Evolutionary conservation across 2,113 vertebrate genomes (phyloP), one percentile per base, ranked within the genome.

Genomic region (Clupea harengus): DNA sequence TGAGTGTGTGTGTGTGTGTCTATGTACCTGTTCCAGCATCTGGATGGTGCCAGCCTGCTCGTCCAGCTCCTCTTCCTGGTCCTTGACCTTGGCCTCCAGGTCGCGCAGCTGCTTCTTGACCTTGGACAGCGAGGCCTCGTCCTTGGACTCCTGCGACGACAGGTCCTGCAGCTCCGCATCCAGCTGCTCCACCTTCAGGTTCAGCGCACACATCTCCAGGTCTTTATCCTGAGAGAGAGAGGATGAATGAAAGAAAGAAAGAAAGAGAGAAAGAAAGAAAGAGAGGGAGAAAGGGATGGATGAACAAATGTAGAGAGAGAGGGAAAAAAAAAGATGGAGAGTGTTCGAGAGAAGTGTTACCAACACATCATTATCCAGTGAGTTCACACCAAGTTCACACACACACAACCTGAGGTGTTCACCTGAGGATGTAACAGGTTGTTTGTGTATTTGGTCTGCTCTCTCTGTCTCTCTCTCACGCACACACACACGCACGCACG

Each of bases 1-100:
- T 18, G 57, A n/a, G 57, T 64, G 64, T 72, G 64, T 72, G 25
- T 28, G 64, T 13, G 64, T 54, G 52, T 18, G 52, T 60, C 18
- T 6, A 0, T 44, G 4, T 93, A 99, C 98, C 98, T 99, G 98
- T 88, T 99, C 98, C 93, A 99, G 91, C 97, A 99, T 97, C 94
- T 99, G 98, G 91, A 99, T 99, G 89, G 95, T 96, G 52, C 98
- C 98, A 0, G 98, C 98, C 92, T 99, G 98, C 88, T 99, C 98
- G 0, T 99, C 98, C 85, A 99, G 95, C 92, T 99, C 98, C 87
- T 99, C 98, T 91, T 99, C 98, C 92, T 99, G 98, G 91, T 99
- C 98, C 88, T 99, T 99, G 88, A 96, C 96, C 90, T 97, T 98
- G 3, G 97, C 97, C 90, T 99, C 98, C 88, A 99, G 91, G 91